These are phyloP conservation scores for Thoracochromis brauschi DNA, from an alignment of 2,113 vertebrate genomes.

Conservation along the genomic window DNA sequence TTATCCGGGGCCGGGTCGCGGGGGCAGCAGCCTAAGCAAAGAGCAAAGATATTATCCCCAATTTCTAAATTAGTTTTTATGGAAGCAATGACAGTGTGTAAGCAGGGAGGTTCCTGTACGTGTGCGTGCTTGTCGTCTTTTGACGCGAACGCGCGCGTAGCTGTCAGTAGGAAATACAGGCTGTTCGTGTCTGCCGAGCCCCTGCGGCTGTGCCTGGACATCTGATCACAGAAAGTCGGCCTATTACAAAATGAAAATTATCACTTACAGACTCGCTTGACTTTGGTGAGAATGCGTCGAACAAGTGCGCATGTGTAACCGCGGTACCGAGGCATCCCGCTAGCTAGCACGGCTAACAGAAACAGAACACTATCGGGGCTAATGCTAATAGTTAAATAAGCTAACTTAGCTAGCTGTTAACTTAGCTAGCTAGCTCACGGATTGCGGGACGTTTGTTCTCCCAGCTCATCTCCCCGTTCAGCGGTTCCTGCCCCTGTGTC, in stretches of 20 bases:
- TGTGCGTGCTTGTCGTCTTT: not conserved
- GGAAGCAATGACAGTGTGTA: not conserved
- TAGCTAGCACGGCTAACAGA: slow-evolving; percentile 34
- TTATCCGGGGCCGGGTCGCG: too few species aligned
- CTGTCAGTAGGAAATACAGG: slow-evolving; percentile 74
- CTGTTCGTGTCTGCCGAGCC: slow-evolving; percentile 26
- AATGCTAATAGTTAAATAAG: slow-evolving; percentile 38
- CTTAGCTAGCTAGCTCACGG: slow-evolving; percentile 14
- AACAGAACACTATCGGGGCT: slow-evolving; percentile 23
- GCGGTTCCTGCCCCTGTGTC: not conserved
- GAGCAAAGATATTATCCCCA: not conserved
- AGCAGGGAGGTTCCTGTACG: slow-evolving; percentile 36
- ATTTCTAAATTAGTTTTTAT: not conserved
- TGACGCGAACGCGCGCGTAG: slow-evolving; percentile 58
- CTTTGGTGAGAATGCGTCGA: not conserved
- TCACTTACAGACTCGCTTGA: not conserved
- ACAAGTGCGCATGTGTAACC: not conserved
- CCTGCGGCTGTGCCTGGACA: not conserved
- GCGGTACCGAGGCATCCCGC: not conserved
- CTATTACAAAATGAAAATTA: not conserved
- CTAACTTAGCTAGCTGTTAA: slow-evolving; percentile 35
- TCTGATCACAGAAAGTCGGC: not conserved
- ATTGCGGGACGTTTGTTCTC: slow-evolving; percentile 18
- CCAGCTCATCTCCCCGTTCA: not conserved
- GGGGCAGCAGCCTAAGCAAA: too few species aligned